Percentiles rank a stretch among this genome's conserved stretches.
phyloP scores from a whole-genome alignment of 1,140 invertebrate species.

The Lepidurus couesii region DNA sequence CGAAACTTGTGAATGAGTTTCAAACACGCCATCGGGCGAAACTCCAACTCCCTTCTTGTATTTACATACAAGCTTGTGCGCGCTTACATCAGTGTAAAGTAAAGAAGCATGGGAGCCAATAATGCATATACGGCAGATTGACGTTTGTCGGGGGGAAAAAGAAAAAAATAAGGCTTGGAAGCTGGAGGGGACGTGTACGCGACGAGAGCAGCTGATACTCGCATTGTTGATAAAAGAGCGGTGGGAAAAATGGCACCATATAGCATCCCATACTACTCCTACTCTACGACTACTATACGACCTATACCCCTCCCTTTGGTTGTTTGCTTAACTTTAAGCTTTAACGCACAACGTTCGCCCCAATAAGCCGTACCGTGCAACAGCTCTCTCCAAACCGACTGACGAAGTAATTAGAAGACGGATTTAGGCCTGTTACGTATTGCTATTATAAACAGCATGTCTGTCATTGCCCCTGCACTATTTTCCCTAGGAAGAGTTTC shows the following conservation, averaged over 20 bases:
- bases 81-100: neutral
- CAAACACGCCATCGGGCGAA: neutral
- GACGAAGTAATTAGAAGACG: slow-evolving; percentile 15
- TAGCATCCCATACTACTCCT: neutral
- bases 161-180: neutral
- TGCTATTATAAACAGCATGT: neutral
- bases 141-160: neutral
- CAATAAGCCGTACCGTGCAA: neutral
- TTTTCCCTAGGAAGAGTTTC: neutral
- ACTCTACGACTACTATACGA: too few species aligned
- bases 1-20: neutral
- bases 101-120: neutral
- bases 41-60: neutral
- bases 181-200: neutral
- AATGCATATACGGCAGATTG: neutral
- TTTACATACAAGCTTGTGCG: slow-evolving; percentile 2
- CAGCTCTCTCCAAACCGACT: neutral
- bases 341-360: neutral
- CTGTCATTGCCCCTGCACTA: neutral
- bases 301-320: neutral
- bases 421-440: slow-evolving; percentile 12
- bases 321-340: neutral
- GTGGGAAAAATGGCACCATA: neutral
- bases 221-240: slow-evolving; percentile 19
- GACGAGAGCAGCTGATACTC: slow-evolving; percentile 17